phyloP scores from a whole-genome alignment of 2,113 vertebrate species.

The Petromus typicus region DNA sequence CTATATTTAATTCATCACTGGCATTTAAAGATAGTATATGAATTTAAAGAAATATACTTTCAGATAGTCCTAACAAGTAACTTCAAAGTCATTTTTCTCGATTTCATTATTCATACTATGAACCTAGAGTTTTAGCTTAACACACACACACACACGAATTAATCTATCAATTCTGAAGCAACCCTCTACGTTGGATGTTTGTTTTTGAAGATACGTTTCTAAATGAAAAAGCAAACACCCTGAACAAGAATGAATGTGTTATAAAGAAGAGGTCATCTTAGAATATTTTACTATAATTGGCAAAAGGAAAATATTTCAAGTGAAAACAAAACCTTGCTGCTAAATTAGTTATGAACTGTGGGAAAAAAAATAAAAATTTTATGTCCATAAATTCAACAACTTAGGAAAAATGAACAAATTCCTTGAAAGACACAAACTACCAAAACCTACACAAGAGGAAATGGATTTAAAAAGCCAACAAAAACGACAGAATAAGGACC shows the following conservation, averaged over 20 bases:
- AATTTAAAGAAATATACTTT: slow-evolving; percentile 22
- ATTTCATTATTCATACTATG: slow-evolving; percentile 5
- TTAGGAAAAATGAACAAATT: slow-evolving; percentile 20
- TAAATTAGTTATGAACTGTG: not conserved
- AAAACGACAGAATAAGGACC: not conserved
- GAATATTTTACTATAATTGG: not conserved
- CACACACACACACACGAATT: slow-evolving; percentile 6
- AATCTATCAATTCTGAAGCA: slow-evolving; percentile 37
- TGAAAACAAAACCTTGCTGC: slow-evolving; percentile 6
- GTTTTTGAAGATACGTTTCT: slow-evolving; percentile 3
- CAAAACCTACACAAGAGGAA: not conserved
- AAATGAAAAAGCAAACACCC: slow-evolving; percentile 48
- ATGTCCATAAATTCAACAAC: not conserved
- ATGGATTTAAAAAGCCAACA: not conserved
- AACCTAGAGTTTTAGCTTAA: not conserved
- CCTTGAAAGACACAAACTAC: not conserved
- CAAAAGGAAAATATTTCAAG: slow-evolving; percentile 45
- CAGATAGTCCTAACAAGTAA: slow-evolving; percentile 25
- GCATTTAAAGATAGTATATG: not conserved
- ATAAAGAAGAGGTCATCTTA: not conserved
- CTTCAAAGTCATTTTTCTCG: not conserved
- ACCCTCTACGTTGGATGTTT: slow-evolving; percentile 23
- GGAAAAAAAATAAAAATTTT: not conserved
- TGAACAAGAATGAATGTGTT: slow-evolving; percentile 28
- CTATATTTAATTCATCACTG: slow-evolving; percentile 1